phyloP scores from a whole-genome alignment of 2,797 vertebrate genomes.

The Fistularia commersonii region DNA sequence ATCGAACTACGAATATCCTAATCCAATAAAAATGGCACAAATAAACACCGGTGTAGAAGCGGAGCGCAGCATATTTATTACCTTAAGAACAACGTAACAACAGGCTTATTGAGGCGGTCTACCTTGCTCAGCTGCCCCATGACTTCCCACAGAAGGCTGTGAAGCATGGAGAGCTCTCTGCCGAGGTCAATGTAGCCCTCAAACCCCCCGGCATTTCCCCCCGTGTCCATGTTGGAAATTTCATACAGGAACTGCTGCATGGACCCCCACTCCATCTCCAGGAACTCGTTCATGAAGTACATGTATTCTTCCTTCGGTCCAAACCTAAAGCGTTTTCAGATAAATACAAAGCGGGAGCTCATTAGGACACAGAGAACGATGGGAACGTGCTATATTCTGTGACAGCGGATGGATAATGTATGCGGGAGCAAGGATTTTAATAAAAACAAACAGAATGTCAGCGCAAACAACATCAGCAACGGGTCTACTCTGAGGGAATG shows the following conservation, averaged over 20 bases:
- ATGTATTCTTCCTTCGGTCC: conserved; percentile 93
- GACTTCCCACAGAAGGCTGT: conserved; percentile 94
- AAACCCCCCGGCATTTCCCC: conserved; percentile 91
- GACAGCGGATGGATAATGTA: neutral
- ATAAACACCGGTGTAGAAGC: no score
- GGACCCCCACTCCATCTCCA: conserved; percentile 96
- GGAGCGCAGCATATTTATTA: neutral
- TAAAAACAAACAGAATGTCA: no score
- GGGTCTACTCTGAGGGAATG: no score
- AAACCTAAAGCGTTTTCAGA: conserved; percentile 73
- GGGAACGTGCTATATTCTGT: neutral
- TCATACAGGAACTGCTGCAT: conserved; percentile 99
- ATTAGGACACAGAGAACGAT: conserved; percentile 4
- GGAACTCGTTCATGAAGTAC: conserved; percentile 97
- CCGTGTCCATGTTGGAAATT: conserved; percentile 93
- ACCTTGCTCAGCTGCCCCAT: conserved; percentile 96
- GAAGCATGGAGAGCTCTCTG: conserved; percentile 91
- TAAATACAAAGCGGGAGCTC: conserved; percentile 17
- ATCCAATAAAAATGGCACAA: no score
- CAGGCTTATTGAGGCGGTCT: neutral
- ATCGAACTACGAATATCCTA: no score
- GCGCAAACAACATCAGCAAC: no score
- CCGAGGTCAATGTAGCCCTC: conserved; percentile 98
- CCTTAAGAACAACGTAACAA: neutral
- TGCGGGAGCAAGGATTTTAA: no score